These are phyloP conservation scores for Drosophila prolongata DNA, from an alignment of 2,888 invertebrate genomes.

Conservation along the genomic window DNA sequence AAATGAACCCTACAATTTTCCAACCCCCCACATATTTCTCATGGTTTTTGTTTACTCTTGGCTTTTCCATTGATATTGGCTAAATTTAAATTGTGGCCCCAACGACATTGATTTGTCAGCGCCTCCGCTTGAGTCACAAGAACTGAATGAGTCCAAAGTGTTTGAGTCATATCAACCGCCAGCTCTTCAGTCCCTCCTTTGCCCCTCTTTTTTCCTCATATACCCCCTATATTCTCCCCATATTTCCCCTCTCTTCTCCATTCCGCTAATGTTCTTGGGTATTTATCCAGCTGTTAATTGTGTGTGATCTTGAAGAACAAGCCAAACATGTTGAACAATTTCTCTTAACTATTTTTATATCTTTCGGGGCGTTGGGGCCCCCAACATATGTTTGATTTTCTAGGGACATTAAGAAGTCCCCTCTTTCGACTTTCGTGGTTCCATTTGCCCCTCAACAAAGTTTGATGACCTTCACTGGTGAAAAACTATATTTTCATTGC, in stretches of 20 bases:
- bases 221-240: constrained; percentile 1
- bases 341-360: constrained; percentile 59
- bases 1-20: constrained; percentile 3
- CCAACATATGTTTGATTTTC: constrained; percentile 48
- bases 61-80: constrained; percentile 51
- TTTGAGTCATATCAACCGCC: constrained; percentile 55
- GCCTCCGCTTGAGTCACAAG: constrained; percentile 32
- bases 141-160: constrained; percentile 17
- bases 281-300: constrained; percentile 77
- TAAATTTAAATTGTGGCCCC: constrained; percentile 63
- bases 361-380: constrained; percentile 22
- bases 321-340: constrained; percentile 37
- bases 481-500: constrained; percentile 17
- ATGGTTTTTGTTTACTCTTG: constrained; percentile 16
- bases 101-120: constrained; percentile 73
- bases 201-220: not conserved
- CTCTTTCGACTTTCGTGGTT: not conserved
- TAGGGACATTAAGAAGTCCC: constrained; percentile 28
- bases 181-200: not conserved
- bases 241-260: not conserved
- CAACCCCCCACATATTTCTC: not conserved
- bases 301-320: constrained; percentile 40
- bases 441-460: constrained; percentile 40
- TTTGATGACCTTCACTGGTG: constrained; percentile 69
- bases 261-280: constrained; percentile 37